A percentile compares a stretch with the other conserved stretches of the same genome.
phyloP scores from a whole-genome alignment of 2,797 vertebrate species.

The Tangara arthus region DNA sequence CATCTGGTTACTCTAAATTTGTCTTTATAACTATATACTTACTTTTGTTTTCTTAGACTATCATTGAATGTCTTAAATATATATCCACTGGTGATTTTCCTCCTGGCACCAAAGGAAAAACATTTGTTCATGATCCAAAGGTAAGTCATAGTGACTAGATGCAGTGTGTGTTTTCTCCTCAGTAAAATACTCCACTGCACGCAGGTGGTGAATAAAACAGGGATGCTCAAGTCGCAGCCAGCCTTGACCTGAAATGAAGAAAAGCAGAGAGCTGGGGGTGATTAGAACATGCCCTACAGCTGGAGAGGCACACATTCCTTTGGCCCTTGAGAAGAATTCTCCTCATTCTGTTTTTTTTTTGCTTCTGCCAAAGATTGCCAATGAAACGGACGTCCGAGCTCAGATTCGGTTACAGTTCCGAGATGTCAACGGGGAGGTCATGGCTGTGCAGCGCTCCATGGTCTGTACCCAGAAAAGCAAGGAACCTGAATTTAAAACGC shows the following conservation, averaged over 20 bases:
- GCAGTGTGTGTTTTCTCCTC: background rate
- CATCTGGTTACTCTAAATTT: background rate
- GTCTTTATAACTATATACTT: background rate
- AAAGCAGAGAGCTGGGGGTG: background rate
- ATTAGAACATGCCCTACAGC: background rate
- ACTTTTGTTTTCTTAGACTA: conserved; percentile 82
- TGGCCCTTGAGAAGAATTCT: background rate
- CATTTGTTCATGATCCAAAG: conserved; percentile 98
- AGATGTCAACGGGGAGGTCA: conserved; percentile 85
- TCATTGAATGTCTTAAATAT: conserved; percentile 97
- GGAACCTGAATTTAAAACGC: conserved; percentile 90
- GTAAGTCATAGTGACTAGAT: conserved; percentile 62
- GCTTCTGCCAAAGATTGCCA: conserved; percentile 69
- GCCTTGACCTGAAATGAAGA: background rate
- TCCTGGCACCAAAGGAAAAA: conserved; percentile 93
- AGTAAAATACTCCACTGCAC: background rate
- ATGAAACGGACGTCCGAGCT: conserved; percentile 93
- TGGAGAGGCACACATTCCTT: background rate
- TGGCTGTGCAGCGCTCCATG: conserved; percentile 93
- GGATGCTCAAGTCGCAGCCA: background rate
- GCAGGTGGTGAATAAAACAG: background rate
- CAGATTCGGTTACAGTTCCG: conserved; percentile 92
- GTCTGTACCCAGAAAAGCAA: conserved; percentile 92
- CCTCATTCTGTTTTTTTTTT: background rate
- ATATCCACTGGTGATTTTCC: conserved; percentile 93